Evolutionary conservation across 2,888 invertebrate genomes (phyloP).

Genomic region (Spialia ferax): DNA sequence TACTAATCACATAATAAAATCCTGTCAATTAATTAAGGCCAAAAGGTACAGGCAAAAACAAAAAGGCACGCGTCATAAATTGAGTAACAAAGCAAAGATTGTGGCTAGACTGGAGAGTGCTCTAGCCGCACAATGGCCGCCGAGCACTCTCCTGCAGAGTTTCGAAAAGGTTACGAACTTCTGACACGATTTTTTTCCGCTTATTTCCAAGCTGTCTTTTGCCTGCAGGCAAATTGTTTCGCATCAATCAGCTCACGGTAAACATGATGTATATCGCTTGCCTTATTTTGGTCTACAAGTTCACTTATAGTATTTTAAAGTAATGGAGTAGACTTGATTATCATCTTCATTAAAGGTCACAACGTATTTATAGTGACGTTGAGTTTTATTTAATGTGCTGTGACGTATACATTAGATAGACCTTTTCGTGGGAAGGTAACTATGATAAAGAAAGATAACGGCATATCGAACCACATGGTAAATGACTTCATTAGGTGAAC

Average conservation of each 20-base stretch:
- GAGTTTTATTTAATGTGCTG: too few relatives aligned
- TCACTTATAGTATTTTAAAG: too few relatives aligned
- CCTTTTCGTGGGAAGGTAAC: too few relatives aligned
- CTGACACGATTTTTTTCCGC: slow-evolving; percentile 31
- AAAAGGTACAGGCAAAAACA: neutral
- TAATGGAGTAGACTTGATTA: neutral
- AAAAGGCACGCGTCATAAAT: neutral
- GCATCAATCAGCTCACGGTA: neutral
- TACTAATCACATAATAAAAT: neutral
- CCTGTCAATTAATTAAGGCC: neutral
- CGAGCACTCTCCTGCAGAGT: slow-evolving; percentile 25
- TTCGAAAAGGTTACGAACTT: slow-evolving; percentile 39
- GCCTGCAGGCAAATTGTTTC: slow-evolving; percentile 4
- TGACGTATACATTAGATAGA: too few relatives aligned
- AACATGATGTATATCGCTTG: neutral
- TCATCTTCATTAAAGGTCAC: neutral
- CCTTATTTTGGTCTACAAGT: neutral
- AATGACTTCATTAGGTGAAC: too few relatives aligned
- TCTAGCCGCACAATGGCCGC: slow-evolving; percentile 25
- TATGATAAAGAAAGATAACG: too few relatives aligned
- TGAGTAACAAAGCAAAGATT: slow-evolving; percentile 30
- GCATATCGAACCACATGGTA: too few relatives aligned
- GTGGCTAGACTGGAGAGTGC: slow-evolving; percentile 12
- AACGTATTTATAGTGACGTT: too few relatives aligned
- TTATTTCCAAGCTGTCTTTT: slow-evolving; percentile 15